A percentile compares a stretch with the other conserved stretches of the same genome.
Evolutionary conservation across 2,113 vertebrate genomes (phyloP).

Genomic region (Peromyscus maniculatus): DNA sequence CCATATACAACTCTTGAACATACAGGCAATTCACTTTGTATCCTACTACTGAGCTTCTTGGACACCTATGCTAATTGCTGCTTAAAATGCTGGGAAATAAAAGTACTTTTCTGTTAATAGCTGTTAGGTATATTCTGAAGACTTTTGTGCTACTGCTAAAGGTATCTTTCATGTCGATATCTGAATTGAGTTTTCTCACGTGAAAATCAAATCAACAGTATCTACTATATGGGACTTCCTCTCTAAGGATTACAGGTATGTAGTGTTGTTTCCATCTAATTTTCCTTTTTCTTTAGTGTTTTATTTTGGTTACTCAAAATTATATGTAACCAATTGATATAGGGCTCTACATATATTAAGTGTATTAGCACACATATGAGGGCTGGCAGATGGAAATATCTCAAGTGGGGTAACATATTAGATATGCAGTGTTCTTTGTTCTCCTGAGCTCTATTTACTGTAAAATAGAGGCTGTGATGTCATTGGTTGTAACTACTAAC

Average conservation of each 20-base stretch:
- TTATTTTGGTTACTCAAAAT: not conserved
- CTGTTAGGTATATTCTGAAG: not conserved
- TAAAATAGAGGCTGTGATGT: rapidly evolving
- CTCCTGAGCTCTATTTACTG: not conserved
- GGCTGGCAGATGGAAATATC: not conserved
- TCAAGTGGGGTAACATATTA: no score
- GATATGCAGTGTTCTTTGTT: not conserved
- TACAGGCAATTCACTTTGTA: not conserved
- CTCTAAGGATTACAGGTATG: not conserved
- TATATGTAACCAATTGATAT: not conserved
- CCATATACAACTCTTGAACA: not conserved
- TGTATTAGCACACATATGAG: not conserved
- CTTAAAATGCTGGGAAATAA: not conserved
- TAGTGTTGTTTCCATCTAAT: not conserved
- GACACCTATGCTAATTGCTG: not conserved
- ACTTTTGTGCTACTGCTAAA: not conserved
- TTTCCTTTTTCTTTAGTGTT: not conserved
- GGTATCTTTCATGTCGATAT: not conserved
- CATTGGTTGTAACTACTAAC: not conserved
- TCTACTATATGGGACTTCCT: not conserved
- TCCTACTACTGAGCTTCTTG: not conserved
- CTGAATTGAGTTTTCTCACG: not conserved
- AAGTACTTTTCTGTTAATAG: not conserved
- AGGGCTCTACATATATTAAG: not conserved
- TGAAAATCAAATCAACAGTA: not conserved